Evolutionary conservation across 1,140 invertebrate species (phyloP).

Genomic region (Leptinotarsa undecemlineata): DNA sequence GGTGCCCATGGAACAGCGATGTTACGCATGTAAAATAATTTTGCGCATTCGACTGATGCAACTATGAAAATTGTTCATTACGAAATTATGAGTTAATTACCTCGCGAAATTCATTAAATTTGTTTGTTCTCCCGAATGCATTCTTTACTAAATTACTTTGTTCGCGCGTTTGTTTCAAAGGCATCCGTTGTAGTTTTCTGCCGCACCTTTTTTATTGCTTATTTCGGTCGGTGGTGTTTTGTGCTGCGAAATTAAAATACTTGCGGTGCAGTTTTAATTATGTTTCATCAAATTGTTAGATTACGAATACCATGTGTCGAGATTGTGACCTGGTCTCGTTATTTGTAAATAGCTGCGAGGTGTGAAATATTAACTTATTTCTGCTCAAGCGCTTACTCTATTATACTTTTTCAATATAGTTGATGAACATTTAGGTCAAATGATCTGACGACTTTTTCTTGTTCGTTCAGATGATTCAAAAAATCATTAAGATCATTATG

Average conservation of each 20-base stretch:
- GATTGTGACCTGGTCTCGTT: too few species aligned
- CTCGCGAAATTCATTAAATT: background rate
- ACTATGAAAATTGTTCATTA: constrained; percentile 4
- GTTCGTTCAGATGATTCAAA: too few species aligned
- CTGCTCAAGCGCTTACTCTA: too few species aligned
- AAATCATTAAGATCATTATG: too few species aligned
- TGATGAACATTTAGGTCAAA: too few species aligned
- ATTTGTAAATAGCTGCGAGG: too few species aligned
- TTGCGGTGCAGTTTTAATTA: too few species aligned
- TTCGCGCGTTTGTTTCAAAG: background rate
- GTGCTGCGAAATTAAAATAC: background rate
- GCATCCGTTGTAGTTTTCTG: background rate
- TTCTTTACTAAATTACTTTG: background rate
- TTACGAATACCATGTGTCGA: too few species aligned
- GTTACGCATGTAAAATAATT: background rate
- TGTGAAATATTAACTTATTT: too few species aligned
- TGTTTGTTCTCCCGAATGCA: background rate
- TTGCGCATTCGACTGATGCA: background rate
- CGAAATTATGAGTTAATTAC: background rate
- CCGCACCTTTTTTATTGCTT: background rate
- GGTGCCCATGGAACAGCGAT: background rate
- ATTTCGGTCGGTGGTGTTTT: background rate
- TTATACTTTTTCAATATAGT: too few species aligned
- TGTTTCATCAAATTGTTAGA: too few species aligned
- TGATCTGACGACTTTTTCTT: too few species aligned